phyloP scores from a whole-genome alignment of 2,888 invertebrate species.

The Trachelus troglodyta region DNA sequence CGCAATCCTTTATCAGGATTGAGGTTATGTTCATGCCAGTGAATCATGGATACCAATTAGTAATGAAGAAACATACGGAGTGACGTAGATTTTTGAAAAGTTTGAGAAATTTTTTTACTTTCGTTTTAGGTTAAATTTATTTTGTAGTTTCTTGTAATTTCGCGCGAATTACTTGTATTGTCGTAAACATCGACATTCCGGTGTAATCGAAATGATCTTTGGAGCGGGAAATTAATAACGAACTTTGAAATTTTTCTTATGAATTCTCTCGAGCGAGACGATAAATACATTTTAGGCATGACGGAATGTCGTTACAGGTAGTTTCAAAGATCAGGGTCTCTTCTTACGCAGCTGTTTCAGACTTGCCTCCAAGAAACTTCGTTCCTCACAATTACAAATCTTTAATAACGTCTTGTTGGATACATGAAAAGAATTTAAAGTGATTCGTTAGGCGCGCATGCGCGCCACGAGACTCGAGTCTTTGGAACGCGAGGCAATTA shows the following conservation, averaged over 20 bases:
- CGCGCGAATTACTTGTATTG: background rate
- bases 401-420: background rate
- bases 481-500: background rate
- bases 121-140: too few relatives aligned
- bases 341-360: background rate
- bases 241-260: background rate
- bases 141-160: background rate
- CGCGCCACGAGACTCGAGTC: background rate
- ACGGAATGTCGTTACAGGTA: background rate
- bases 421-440: background rate
- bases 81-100: too few relatives aligned
- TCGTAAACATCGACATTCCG: background rate
- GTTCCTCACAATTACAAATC: background rate
- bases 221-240: background rate
- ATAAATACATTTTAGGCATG: background rate
- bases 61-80: too few relatives aligned
- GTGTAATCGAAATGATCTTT: background rate
- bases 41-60: too few relatives aligned
- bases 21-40: too few relatives aligned
- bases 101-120: too few relatives aligned
- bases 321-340: background rate
- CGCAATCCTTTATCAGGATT: too few relatives aligned
- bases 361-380: background rate
- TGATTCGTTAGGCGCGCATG: background rate
- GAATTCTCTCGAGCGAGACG: background rate